Base-by-base conservation (phyloP, 2,113 vertebrate genomes). In the Ammodytes marinus region DNA sequence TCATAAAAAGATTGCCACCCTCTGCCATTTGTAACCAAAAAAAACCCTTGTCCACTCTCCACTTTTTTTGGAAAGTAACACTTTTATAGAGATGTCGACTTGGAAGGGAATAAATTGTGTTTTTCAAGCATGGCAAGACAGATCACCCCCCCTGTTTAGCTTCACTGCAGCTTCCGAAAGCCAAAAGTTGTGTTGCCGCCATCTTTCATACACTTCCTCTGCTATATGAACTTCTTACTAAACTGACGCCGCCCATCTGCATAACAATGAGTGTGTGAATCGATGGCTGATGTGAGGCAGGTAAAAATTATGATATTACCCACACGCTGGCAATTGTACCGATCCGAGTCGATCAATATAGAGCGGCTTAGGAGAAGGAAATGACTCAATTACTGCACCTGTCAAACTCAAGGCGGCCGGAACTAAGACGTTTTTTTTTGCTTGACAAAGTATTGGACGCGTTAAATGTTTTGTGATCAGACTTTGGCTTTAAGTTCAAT, bases 231-330 rank as follows among this genome's bases (percentile, higher is more conserved):
- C 73, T 71, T 84, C 63, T 27, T 27, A 27, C 27, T 13, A 27
- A 86, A 88, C 19, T 59, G 57, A 8, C 69, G 57, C 13, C 53
- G 65, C 63, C 2, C 19, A 5, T 61, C 70, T 80, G 86, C 77
- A 85, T 82, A 69, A 64, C 58, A 83, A 87, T 84, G 78, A 84
- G 68, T 12, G 5, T 3, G 70, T 4, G 65, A 81, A 86, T 91
- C 80, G 52, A 84, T 88, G 45, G 78, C 64, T 27, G 35, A 60
- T 12, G 64, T 7, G 55, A 79, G 45, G 65, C 69, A 39, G 69
- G 37, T 54, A 27, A 72, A 27, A 71, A 86, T 89, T 58, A 84
- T 85, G 74, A 88, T 85, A 83, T 83, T 63, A 88, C 73, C 80
- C 74, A 68, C 63, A 68, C 54, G 42, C 65, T 4, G 52, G 39